Base-by-base conservation (phyloP, 2,113 vertebrate species). In the Ceuthmochares aereus region DNA sequence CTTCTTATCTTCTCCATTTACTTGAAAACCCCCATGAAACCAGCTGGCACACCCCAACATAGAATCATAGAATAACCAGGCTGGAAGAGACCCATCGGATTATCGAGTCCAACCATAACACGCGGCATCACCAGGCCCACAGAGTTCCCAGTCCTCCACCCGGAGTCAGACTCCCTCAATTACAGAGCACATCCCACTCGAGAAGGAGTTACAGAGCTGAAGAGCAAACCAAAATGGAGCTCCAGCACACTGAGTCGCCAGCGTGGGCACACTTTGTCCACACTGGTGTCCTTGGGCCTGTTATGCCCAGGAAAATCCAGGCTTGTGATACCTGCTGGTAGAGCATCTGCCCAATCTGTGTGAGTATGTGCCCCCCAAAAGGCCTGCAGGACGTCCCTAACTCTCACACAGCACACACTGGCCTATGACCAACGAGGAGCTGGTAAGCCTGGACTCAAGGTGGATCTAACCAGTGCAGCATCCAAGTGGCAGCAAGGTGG, bases 361-460 rank as follows among this genome's bases (percentile, higher is more conserved):
- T 1, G 13, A 17, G 40, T 0, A 73, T 0, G 30, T n/a, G 54
- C 7, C 29, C 40, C 29, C 7, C 49, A 20, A 22, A 80, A 87
- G 21, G 20, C 67, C 76, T 3, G 1, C 12, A 26, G 45, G 36
- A 43, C 47, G 26, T 8, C 42, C 85, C 40, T 32, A 51, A 42
- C 3, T 68, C 69, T 21, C 5, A 25, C 3, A 52, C 80, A 84
- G 12, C 3, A 22, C 42, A 6, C 29, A 5, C 37, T 34, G 52
- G 59, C 36, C 82, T 5, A 1, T 34, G 14, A 75, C 37, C 60
- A 79, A 2, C 1, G 0, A 0, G 18, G 56, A 72, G 42, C 52
- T 64, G 70, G 3, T 5, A 19, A 27, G 16, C 13, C 49, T 64
- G 79, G 68, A 32, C 54, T 80, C 2, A 1, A 25, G 55, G 27